Base-by-base conservation (phyloP, 2,113 vertebrate species). In the Seriola aureovittata region DNA sequence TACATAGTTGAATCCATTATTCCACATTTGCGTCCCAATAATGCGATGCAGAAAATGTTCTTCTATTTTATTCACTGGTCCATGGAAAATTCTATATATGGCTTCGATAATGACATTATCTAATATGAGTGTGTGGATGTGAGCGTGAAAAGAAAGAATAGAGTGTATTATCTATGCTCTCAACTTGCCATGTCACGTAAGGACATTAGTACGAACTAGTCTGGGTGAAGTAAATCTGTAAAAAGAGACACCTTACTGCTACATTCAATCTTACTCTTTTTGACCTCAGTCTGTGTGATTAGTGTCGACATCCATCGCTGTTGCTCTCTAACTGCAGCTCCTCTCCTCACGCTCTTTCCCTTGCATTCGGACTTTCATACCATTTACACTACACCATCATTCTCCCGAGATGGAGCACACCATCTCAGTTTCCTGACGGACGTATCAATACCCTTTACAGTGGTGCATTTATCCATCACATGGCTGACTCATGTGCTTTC, bases 361-460 rank as follows among this genome's bases (percentile, higher is more conserved):
- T 71, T 68, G 29, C 7, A 7, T 64, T 67, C 50, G 4, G 54
- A 73, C 48, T 75, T 85, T 74, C n/a, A 50, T 13, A 12, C 3
- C 60, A 0, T 84, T 86, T 66, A 55, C 36, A n/a, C 11, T 19
- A 11, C 25, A 8, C 55, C 42, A 79, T 89, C 60, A 63, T 57
- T 87, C 79, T 71, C 29, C 9, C 0, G 17, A 87, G 88, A 90
- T 75, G 66, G 71, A 91, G 82, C 66, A 34, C 76, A 13, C 4
- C 11, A 29, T 73, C 64, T 76, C 59, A 4, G 34, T 73, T 82
- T 83, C 54, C 88, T 86, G 81, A 92, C 74, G 44, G 72, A 87
- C 71, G 5, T 88, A 85, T 94, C 88, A 89, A 91, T 87, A 87
- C 77, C 73, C 81, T 81, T 90, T 81, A 74, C 63, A 52, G n/a